These are phyloP conservation scores for Panurus biarmicus DNA, from an alignment of 2,113 vertebrate genomes.

Conservation along the genomic window DNA sequence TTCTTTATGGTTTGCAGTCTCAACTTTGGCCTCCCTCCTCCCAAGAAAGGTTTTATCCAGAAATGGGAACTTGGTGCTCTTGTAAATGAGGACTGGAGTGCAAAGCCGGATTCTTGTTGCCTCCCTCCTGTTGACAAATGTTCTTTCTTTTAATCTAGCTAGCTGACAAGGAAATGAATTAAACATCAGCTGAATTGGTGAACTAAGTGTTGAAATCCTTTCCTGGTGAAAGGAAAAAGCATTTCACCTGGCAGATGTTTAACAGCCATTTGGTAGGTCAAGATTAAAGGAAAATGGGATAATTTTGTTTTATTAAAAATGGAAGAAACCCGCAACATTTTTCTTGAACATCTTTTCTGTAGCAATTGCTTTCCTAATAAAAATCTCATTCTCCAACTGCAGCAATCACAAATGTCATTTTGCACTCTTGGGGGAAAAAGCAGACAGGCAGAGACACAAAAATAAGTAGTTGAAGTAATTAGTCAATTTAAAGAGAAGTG, in stretches of 20 bases:
- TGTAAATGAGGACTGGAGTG: not conserved
- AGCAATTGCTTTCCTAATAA: not conserved
- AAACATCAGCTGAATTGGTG: constrained; percentile 21
- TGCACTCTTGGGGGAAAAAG: not conserved
- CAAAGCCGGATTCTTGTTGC: not conserved
- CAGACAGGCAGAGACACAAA: not conserved
- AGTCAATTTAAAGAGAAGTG: not conserved
- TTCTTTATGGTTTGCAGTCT: not conserved
- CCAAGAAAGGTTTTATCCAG: not conserved
- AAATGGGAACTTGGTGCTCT: not conserved
- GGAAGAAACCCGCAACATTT: not conserved
- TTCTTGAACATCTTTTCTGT: not conserved
- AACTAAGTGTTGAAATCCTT: constrained; percentile 9
- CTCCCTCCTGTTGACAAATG: not conserved
- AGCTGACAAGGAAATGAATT: constrained; percentile 24
- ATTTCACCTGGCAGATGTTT: constrained; percentile 15
- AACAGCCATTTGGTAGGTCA: not conserved
- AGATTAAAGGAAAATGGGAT: not conserved
- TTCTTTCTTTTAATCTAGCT: constrained; percentile 35
- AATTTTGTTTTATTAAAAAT: not conserved
- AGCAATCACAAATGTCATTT: not conserved
- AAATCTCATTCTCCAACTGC: not conserved
- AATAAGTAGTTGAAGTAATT: not conserved
- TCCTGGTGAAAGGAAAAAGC: not conserved
- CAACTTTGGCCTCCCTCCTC: not conserved